Conservation (phyloP, 2,888 invertebrate species). For the Stenodera caucasica region DNA sequence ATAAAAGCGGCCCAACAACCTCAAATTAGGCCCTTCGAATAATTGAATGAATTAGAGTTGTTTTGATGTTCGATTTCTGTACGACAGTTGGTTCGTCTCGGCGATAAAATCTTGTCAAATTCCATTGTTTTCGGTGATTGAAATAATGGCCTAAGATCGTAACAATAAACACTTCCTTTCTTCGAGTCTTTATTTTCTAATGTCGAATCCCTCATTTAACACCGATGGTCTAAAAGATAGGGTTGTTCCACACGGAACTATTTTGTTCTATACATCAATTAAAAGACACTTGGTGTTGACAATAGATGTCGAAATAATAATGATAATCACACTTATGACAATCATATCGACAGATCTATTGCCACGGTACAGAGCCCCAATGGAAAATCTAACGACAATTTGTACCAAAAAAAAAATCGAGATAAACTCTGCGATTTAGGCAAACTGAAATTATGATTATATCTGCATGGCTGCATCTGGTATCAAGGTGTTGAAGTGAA, state of each 20-base stretch:
- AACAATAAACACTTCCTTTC: constrained; percentile 34
- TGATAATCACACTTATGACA: constrained; percentile 42
- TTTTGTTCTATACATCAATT: constrained; percentile 44
- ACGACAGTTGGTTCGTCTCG: not conserved
- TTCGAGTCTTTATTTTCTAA: constrained; percentile 27
- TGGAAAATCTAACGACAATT: constrained; percentile 8
- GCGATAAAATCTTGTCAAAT: constrained; percentile 20
- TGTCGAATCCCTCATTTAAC: constrained; percentile 37
- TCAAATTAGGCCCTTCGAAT: too few species aligned
- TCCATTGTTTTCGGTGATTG: constrained; percentile 29
- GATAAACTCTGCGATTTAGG: constrained; percentile 37
- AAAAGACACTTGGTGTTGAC: constrained; percentile 44
- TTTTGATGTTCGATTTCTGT: not conserved
- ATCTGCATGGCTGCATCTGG: constrained; percentile 10
- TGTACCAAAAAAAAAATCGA: constrained; percentile 8
- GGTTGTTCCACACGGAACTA: constrained; percentile 28
- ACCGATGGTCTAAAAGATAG: constrained; percentile 35
- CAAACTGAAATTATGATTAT: constrained; percentile 15
- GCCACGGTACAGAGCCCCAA: constrained; percentile 40
- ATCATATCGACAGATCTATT: constrained; percentile 41
- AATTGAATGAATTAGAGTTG: too few species aligned
- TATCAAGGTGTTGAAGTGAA: constrained; percentile 5
- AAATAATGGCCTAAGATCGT: constrained; percentile 34
- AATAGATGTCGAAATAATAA: constrained; percentile 46
- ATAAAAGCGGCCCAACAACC: too few species aligned